phyloP scores from a whole-genome alignment of 2,888 invertebrate species.

The Amblyjoppa proteus region DNA sequence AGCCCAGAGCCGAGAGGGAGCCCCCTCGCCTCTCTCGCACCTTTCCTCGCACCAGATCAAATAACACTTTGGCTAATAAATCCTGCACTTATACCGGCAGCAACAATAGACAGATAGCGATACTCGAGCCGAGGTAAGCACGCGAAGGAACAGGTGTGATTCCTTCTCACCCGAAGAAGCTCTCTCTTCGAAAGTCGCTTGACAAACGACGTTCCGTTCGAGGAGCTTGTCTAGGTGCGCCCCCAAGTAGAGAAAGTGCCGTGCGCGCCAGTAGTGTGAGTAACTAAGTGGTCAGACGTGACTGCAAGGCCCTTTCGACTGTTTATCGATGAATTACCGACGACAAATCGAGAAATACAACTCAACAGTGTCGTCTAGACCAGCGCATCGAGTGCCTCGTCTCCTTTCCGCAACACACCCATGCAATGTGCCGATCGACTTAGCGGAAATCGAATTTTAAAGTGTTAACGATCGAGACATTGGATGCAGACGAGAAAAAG shows the following conservation, averaged over 20 bases:
- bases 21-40: not conserved
- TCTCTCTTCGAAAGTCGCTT: not conserved
- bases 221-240: conserved; percentile 8
- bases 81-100: conserved; percentile 30
- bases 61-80: conserved; percentile 51
- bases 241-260: not conserved
- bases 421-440: not conserved
- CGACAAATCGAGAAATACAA: conserved; percentile 29
- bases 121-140: not conserved
- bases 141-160: conserved; percentile 57
- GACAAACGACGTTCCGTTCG: conserved; percentile 38
- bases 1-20: not conserved
- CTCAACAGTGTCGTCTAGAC: not conserved
- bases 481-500: conserved; percentile 7
- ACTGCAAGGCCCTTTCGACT: conserved; percentile 24
- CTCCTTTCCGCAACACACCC: not conserved
- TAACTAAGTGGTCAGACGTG: conserved; percentile 46
- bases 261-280: conserved; percentile 4
- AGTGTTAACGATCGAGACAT: not conserved
- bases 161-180: not conserved
- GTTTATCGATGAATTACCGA: conserved; percentile 26
- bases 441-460: not conserved
- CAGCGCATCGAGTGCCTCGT: not conserved
- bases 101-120: not conserved
- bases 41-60: conserved; percentile 28